phyloP scores from a whole-genome alignment of 2,113 vertebrate species.

The Xyrauchen texanus region DNA sequence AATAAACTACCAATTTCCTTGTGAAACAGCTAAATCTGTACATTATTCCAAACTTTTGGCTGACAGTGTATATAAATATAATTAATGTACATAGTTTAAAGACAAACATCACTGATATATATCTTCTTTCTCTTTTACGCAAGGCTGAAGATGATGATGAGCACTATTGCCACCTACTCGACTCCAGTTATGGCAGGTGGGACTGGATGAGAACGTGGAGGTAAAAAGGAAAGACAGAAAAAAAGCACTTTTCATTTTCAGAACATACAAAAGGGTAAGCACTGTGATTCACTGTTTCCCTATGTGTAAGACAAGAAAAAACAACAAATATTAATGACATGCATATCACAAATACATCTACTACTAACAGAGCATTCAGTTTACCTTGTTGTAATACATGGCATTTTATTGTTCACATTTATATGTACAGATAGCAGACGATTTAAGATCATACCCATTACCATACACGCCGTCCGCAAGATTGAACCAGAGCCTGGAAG shows the following conservation, averaged over 20 bases:
- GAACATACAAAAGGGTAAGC: slow-evolving; percentile 29
- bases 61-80: too few species aligned
- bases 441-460: not conserved
- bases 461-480: slow-evolving; percentile 22
- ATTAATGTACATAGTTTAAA: too few species aligned
- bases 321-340: not conserved
- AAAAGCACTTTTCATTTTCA: slow-evolving; percentile 9
- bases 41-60: too few species aligned
- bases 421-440: slow-evolving; percentile 9
- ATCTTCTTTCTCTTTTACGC: slow-evolving; percentile 36
- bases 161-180: slow-evolving; percentile 64
- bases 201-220: slow-evolving; percentile 73
- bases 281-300: not conserved
- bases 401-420: not conserved
- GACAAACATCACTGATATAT: not conserved
- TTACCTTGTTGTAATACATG: not conserved
- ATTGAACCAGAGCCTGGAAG: slow-evolving; percentile 67
- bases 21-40: too few species aligned
- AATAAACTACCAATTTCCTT: too few species aligned
- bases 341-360: not conserved
- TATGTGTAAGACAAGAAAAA: not conserved
- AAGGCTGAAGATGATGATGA: slow-evolving; percentile 73
- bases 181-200: slow-evolving; percentile 74
- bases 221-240: not conserved
- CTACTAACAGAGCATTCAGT: too few species aligned